These are phyloP conservation scores for Stomorhina lunata DNA, from an alignment of 2,888 invertebrate species.

Conservation along the genomic window DNA sequence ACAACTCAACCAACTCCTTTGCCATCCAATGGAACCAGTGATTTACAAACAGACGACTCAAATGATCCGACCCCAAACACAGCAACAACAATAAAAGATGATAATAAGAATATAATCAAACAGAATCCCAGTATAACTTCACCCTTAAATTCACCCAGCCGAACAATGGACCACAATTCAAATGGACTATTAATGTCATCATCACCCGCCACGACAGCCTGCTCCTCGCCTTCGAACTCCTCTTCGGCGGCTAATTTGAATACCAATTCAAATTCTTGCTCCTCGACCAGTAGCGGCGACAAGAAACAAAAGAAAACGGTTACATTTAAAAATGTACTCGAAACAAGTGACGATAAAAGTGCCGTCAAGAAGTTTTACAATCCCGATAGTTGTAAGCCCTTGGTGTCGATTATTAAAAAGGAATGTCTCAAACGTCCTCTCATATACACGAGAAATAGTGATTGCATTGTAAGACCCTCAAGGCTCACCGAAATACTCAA, in stretches of 20 bases:
- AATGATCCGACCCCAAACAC: too few relatives aligned
- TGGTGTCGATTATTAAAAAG: constrained; percentile 84
- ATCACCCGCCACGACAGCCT: background rate
- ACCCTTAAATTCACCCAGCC: constrained; percentile 28
- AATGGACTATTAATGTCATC: background rate
- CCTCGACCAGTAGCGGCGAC: constrained; percentile 39
- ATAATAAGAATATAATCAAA: constrained; percentile 30
- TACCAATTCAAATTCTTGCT: constrained; percentile 24
- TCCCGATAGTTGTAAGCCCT: constrained; percentile 83
- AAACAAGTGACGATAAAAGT: constrained; percentile 84
- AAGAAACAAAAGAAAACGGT: constrained; percentile 82
- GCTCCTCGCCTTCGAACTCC: background rate
- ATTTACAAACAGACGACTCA: constrained; percentile 27
- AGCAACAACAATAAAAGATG: constrained; percentile 27
- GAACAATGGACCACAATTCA: constrained; percentile 35
- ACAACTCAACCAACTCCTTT: constrained; percentile 1
- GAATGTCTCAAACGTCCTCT: constrained; percentile 82
- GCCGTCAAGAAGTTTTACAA: constrained; percentile 83
- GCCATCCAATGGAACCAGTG: constrained; percentile 45
- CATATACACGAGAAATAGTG: constrained; percentile 82
- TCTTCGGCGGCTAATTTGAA: constrained; percentile 35
- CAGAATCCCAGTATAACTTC: constrained; percentile 44
- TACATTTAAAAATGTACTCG: constrained; percentile 83
- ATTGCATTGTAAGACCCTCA: constrained; percentile 84
- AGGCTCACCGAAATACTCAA: constrained; percentile 84